Evolutionary conservation across 2,113 vertebrate species (phyloP), one percentile per base, ranked within the genome.

Genomic region (Oncorhynchus keta): DNA sequence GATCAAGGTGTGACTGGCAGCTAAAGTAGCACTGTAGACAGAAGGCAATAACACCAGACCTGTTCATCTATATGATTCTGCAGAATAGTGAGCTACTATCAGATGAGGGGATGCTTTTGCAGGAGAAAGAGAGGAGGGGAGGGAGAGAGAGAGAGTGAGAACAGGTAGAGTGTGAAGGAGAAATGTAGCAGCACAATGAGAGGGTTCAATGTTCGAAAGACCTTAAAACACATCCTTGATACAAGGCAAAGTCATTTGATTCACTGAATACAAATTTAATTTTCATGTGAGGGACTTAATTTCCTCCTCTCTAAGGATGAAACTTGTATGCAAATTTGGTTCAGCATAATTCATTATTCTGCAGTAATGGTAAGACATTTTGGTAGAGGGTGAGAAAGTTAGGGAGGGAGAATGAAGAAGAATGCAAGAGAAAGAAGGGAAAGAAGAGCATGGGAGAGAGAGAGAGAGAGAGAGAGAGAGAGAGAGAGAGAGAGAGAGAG

Each of bases 61-160:
- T 79, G 55, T 84, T 87, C 80, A 88, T 90, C 86, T 82, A 74
- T 77, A 88, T 89, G 81, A 80, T 85, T 85, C 90, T 82, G 84
- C 79, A 82, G 55, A 14, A 57, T 20, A 71, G 8, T 74, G 67
- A 78, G 81, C 74, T 74, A 78, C 87, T 86, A 84, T 90, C 85
- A 74, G 86, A 84, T 88, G 20, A 76, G 77, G 83, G 84, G 72
- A 88, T 80, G 77, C 76, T 75, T 84, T 77, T 76, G 2, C 74
- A 73, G 61, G 57, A 77, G 28, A 24, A 73, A 67, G 66, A 77
- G 45, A 80, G 39, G 9, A 45, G 39, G 39, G 39, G 49, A 18
- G 51, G 13, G 59, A 45, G 8, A 59, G 18, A 68, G 20, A 67
- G 35, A 66, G 51, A 28, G 28, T 74, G 67, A 65, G 18, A 45